phyloP scores from a whole-genome alignment of 1,140 invertebrate genomes.

The Pogonomyrmex barbatus region DNA sequence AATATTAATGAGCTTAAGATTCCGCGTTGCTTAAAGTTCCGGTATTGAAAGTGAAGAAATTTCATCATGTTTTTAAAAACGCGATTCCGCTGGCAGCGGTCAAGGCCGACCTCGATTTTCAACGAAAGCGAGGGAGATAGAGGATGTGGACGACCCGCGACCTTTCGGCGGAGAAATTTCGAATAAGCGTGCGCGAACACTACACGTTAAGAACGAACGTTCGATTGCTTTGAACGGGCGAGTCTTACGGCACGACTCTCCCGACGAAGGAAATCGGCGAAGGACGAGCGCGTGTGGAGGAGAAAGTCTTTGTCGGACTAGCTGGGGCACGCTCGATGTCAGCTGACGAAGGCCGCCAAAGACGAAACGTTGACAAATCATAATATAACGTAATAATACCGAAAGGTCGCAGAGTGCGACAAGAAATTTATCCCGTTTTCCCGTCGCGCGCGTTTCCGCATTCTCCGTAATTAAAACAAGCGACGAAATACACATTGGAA shows the following conservation, averaged over 20 bases:
- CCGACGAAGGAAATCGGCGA: constrained; percentile 60
- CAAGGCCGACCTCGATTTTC: constrained; percentile 65
- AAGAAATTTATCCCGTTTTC: neutral
- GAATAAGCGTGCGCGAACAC: neutral
- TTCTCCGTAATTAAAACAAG: neutral
- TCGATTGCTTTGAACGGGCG: neutral
- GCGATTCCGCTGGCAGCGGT: neutral
- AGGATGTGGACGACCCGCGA: constrained; percentile 26
- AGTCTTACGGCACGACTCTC: constrained; percentile 1
- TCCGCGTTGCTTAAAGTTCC: no score
- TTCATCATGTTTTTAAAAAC: constrained; percentile 19
- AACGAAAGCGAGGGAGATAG: constrained; percentile 69
- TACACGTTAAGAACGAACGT: constrained; percentile 7
- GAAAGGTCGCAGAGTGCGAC: constrained; percentile 3
- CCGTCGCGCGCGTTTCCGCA: neutral
- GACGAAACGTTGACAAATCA: neutral
- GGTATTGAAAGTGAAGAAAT: neutral
- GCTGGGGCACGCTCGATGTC: constrained; percentile 49
- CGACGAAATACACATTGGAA: neutral
- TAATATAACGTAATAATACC: neutral
- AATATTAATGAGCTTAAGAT: neutral
- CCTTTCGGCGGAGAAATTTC: constrained; percentile 49
- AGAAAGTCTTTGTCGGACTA: constrained; percentile 65
- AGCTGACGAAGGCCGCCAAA: constrained; percentile 66
- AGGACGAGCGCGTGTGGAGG: constrained; percentile 47